Evolutionary conservation across 1,140 invertebrate species (phyloP).

Genomic region (Drosophila lowei): DNA sequence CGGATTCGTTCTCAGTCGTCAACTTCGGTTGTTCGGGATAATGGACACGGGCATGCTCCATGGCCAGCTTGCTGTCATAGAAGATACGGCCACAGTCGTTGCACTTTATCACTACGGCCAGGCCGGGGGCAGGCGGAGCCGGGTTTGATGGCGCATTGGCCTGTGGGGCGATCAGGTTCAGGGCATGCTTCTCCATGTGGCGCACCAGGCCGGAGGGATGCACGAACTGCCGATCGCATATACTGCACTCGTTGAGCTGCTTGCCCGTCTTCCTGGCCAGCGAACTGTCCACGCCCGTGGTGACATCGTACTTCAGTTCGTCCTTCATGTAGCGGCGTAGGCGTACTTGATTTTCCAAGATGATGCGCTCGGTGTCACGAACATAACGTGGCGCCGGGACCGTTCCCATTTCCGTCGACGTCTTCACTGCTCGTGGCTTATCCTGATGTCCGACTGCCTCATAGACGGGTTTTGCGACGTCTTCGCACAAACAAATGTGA

Average conservation of each 20-base stretch:
- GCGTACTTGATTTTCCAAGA: slow-evolving; percentile 71
- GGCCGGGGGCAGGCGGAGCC: slow-evolving; percentile 21
- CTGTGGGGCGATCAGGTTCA: slow-evolving; percentile 64
- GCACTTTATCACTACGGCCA: slow-evolving; percentile 63
- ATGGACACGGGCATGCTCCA: slow-evolving; percentile 54
- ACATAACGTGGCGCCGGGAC: slow-evolving; percentile 7
- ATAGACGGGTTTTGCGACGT: slow-evolving; percentile 16
- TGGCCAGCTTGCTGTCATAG: slow-evolving; percentile 48
- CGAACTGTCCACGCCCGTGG: slow-evolving; percentile 32
- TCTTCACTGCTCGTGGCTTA: not conserved
- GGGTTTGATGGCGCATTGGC: slow-evolving; percentile 15
- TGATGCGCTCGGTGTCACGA: slow-evolving; percentile 43
- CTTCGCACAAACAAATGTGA: slow-evolving; percentile 48
- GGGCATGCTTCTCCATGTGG: slow-evolving; percentile 81
- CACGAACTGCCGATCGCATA: slow-evolving; percentile 81
- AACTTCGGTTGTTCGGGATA: not conserved
- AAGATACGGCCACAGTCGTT: slow-evolving; percentile 69
- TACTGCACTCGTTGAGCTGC: slow-evolving; percentile 68
- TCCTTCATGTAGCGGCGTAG: slow-evolving; percentile 73
- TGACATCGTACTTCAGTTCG: slow-evolving; percentile 72
- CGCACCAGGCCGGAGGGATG: slow-evolving; percentile 76
- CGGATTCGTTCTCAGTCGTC: not conserved
- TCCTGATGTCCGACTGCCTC: not conserved
- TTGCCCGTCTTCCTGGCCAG: slow-evolving; percentile 44
- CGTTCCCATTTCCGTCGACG: not conserved